Percentiles rank a stretch among this genome's conserved stretches.
Evolutionary conservation across 2,113 vertebrate species (phyloP).

Genomic region (Noctilio leporinus): DNA sequence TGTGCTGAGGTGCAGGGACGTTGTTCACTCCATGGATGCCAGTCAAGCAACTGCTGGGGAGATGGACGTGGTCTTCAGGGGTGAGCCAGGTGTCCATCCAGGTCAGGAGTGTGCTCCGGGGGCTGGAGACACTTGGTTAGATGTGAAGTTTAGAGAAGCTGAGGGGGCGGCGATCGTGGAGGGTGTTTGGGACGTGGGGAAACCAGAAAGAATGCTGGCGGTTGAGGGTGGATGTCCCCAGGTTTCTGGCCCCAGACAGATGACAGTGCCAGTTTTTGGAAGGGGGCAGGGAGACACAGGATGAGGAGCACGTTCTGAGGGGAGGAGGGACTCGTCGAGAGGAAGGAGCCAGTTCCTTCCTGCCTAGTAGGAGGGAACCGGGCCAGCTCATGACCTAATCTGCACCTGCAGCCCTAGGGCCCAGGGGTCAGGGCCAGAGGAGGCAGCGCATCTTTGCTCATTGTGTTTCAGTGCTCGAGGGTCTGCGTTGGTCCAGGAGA

Average conservation of each 20-base stretch:
- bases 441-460: not conserved
- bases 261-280: not conserved
- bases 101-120: not conserved
- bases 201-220: not conserved
- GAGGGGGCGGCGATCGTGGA: not conserved
- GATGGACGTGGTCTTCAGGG: not conserved
- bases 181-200: not conserved
- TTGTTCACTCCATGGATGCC: rapidly evolving
- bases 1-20: not conserved
- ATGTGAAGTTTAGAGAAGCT: not conserved
- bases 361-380: not conserved
- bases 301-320: not conserved
- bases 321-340: not conserved
- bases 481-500: too few relatives aligned
- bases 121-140: not conserved
- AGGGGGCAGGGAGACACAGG: not conserved
- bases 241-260: not conserved
- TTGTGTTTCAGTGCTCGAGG: not conserved
- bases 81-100: not conserved
- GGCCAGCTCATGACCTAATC: not conserved
- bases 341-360: not conserved
- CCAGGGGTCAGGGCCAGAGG: not conserved
- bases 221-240: not conserved
- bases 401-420: not conserved
- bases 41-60: not conserved